Percentiles rank a stretch among this genome's conserved stretches.
These are phyloP conservation scores for Paramormyrops kingsleyae DNA, from an alignment of 2,113 vertebrate species.

Conservation along the genomic window DNA sequence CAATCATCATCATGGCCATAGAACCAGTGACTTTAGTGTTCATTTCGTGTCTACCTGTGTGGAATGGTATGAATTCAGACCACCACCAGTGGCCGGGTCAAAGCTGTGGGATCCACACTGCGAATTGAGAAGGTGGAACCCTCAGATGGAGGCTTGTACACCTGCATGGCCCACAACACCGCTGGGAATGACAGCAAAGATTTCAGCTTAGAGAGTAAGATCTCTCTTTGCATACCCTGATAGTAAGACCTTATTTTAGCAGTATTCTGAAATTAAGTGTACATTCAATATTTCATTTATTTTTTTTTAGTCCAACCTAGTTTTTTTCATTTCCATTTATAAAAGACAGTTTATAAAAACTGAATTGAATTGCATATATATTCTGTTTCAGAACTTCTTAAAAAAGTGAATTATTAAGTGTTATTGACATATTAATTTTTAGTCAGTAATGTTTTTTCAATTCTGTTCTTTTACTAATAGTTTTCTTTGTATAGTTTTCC, in stretches of 20 bases:
- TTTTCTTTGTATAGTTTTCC: neutral
- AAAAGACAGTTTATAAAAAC: neutral
- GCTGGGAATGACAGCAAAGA: conserved; percentile 49
- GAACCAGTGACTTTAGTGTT: neutral
- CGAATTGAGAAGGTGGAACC: conserved; percentile 47
- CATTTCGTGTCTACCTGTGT: conserved; percentile 3
- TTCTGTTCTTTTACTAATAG: neutral
- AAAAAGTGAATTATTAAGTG: neutral
- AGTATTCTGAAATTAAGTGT: neutral
- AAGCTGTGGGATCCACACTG: conserved; percentile 34
- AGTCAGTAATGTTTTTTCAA: neutral
- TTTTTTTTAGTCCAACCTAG: neutral
- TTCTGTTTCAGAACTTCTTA: neutral
- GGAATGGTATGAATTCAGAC: conserved; percentile 28
- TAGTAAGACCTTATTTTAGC: neutral
- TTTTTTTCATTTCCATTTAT: neutral
- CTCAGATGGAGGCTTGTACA: conserved; percentile 64
- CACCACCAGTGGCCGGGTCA: conserved; percentile 28
- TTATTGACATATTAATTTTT: neutral
- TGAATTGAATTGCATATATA: neutral
- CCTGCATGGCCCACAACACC: conserved; percentile 52
- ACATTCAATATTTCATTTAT: neutral
- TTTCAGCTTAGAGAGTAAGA: conserved; percentile 54
- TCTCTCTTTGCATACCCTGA: neutral
- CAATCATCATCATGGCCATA: neutral